Evolutionary conservation across 53 echinoderm and acorn worm genomes (phyloP).

Genomic region (Crossaster papposus): DNA sequence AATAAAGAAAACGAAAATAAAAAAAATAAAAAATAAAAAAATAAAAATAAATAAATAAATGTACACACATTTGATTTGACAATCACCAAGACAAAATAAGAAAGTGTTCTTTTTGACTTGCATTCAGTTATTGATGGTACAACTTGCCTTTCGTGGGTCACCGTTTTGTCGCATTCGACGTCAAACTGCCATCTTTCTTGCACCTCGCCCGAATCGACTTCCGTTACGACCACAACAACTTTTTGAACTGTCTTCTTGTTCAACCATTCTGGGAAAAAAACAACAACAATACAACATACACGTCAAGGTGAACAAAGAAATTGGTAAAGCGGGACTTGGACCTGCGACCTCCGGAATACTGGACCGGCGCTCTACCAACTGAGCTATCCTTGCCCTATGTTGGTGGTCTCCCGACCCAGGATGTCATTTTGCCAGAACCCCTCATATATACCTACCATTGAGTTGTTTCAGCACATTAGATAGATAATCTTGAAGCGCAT

Average conservation of each 20-base stretch:
- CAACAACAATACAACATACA: background rate
- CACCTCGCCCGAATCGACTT: conserved; percentile 74
- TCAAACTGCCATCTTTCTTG: conserved; percentile 99
- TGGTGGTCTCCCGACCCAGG: too few species aligned
- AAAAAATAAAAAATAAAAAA: background rate
- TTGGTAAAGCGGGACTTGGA: too few species aligned
- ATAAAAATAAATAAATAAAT: too few species aligned
- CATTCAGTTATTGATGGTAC: background rate
- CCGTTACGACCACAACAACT: conserved; percentile 81
- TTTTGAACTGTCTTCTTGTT: conserved; percentile 87
- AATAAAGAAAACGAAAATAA: background rate
- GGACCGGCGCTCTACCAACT: too few species aligned
- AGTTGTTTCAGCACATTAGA: conserved; percentile 79
- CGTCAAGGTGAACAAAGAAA: too few species aligned
- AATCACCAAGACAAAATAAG: too few species aligned
- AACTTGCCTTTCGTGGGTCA: conserved; percentile 82
- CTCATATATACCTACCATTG: conserved; percentile 66
- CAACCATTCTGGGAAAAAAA: conserved; percentile 77
- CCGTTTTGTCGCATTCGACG: conserved; percentile 87
- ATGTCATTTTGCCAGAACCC: too few species aligned
- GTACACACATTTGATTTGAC: too few species aligned
- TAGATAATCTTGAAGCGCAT: conserved; percentile 78
- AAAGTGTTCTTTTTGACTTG: too few species aligned
- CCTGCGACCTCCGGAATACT: too few species aligned
- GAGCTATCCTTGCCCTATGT: too few species aligned